Evolutionary conservation across 2,113 vertebrate genomes (phyloP).

Genomic region (Scartelaos histophorus): DNA sequence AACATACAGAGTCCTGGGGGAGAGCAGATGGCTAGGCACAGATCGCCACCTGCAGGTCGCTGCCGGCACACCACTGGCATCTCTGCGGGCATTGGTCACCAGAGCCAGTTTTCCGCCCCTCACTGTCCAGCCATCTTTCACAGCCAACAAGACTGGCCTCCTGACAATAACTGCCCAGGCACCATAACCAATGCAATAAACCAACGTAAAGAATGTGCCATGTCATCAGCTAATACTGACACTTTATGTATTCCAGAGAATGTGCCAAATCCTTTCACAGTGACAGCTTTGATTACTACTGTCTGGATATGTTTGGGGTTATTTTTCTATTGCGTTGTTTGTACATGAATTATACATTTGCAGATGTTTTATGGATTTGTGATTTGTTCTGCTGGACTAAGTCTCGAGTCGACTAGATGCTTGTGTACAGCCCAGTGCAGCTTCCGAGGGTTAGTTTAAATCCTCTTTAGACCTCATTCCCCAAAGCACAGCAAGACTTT

Average conservation of each 20-base stretch:
- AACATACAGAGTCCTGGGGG: slow-evolving; percentile 72
- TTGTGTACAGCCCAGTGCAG: slow-evolving; percentile 64
- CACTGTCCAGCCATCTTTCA: slow-evolving; percentile 37
- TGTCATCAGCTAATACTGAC: slow-evolving; percentile 66
- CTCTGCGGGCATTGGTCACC: slow-evolving; percentile 52
- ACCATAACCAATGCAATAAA: slow-evolving; percentile 77
- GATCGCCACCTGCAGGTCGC: slow-evolving; percentile 76
- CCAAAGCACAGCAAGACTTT: slow-evolving; percentile 68
- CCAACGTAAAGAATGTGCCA: slow-evolving; percentile 73
- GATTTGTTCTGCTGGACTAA: slow-evolving; percentile 65
- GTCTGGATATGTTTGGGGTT: slow-evolving; percentile 56
- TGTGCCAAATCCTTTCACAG: slow-evolving; percentile 77
- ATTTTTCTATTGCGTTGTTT: slow-evolving; percentile 68
- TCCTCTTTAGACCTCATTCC: slow-evolving; percentile 61
- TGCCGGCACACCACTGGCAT: slow-evolving; percentile 56
- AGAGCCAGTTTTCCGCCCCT: slow-evolving; percentile 53
- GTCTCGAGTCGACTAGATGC: slow-evolving; percentile 52
- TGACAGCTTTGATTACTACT: slow-evolving; percentile 68
- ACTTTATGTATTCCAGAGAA: slow-evolving; percentile 70
- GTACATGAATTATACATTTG: slow-evolving; percentile 67
- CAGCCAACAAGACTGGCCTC: slow-evolving; percentile 50
- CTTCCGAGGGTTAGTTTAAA: slow-evolving; percentile 67
- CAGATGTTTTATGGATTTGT: slow-evolving; percentile 68
- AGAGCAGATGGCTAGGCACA: slow-evolving; percentile 78
- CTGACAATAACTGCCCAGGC: slow-evolving; percentile 67